Evolutionary conservation across 2,888 invertebrate species (phyloP), one percentile per base, ranked within the genome.

Genomic region (Acanthococcus lagerstroemiae): DNA sequence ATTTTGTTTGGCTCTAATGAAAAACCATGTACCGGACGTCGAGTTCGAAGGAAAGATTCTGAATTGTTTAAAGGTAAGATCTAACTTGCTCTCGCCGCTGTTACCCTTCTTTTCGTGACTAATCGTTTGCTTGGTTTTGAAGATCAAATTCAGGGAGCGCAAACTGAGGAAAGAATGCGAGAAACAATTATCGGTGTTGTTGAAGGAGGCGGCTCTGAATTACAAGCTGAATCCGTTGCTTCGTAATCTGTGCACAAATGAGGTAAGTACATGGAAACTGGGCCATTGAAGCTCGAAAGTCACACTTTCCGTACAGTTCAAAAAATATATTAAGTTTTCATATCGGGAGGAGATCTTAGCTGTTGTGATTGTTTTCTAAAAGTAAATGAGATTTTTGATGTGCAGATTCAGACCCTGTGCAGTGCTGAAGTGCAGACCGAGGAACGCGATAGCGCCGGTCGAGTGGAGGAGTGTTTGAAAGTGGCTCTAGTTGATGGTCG

Each of bases 401-500:
- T n/a, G n/a, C 72, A 79, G 79, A 80, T 80, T 68, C 74, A 76
- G 66, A 75, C 75, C n/a, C 74, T 79, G 67, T 80, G 80, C 61
- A 72, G 72, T 55, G 82, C 82, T 72, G 82, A 76, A 5, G 78
- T 77, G 24, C 76, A 74, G 30, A 77, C 78, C 55, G 78, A 78
- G 55, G 80, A 81, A 5, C 82, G 83, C 2, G 78, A 78, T 66
- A 77, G 77, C 45, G 76, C 77, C 4, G 83, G 83, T 12, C 77
- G 82, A 76, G 85, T 89, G 0, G 90, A 94, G 76, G 95, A 96
- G 77, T 97, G 97, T 77, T 79, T 97, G 44, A 96, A 95, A 77
- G 73, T 75, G 70, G 86, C 88, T 15, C 84, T 90, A 66, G 79
- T 89, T 67, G 83, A 83, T 71, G 86, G 84, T 70, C 82, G 83